Base-by-base conservation (phyloP, 2,113 vertebrate genomes). In the Craseonycteris thonglongyai region DNA sequence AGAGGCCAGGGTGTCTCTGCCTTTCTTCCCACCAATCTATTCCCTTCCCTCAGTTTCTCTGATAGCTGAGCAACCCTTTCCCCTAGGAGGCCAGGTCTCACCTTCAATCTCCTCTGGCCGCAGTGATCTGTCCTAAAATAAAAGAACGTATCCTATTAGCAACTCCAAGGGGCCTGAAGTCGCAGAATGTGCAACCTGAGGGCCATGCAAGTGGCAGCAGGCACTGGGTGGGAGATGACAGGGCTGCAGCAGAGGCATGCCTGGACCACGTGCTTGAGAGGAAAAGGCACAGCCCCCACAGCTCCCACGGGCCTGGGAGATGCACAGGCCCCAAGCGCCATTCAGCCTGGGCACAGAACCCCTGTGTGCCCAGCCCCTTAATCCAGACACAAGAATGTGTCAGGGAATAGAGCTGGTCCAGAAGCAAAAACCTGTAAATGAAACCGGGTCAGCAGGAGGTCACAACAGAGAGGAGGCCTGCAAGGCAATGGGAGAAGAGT, bases 51-150 rank as follows among this genome's bases (percentile, higher is more conserved):
- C 11, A 35, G 76, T 51, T 54, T 83, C 74, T 56, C 42, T 24
- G 42, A 66, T 24, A 26, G 54, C 51, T 54, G 45, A 85, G 54
- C 24, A 51, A 16, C 54, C 35, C 58, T 75, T 45, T 74, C 66
- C 2, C 26, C 56, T 2, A 18, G 79, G 65, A 56, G 24, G 74
- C 68, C 79, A 75, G 93, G 24, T 74, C 97, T 97, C 98, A 99
- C 99, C 99, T 98, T 99, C 99, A 75, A 99, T 98, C 98, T 99
- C 99, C 97, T 99, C 99, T 0, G 99, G 99, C 84, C 99, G 99
- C 96, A 99, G 97, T 80, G 99, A 99, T 98, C 99, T 98, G 97
- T 99, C 99, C 99, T 99, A 98, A 95, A 98, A 98, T 96, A 95
- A 97, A 97, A 98, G 95, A 98, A 98, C 7, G 79, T 1, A 24